Conservation (phyloP, 2,888 invertebrate species). For the Eudemis profundana region DNA sequence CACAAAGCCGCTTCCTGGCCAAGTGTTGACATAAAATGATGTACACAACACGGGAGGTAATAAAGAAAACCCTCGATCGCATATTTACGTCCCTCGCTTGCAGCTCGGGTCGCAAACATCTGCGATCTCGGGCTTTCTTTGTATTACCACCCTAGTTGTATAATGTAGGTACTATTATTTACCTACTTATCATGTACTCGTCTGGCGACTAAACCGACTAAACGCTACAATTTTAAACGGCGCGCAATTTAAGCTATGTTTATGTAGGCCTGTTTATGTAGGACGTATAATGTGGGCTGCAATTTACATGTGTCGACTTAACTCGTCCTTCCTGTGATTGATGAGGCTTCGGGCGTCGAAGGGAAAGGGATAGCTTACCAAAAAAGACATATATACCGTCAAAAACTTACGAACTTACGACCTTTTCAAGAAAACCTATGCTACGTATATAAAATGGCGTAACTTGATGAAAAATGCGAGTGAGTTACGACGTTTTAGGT, state of each 20-base stretch:
- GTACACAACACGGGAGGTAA: too few relatives aligned
- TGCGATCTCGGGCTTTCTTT: too few relatives aligned
- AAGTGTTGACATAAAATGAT: too few relatives aligned
- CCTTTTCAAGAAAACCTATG: not conserved
- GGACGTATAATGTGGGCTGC: conserved; percentile 29
- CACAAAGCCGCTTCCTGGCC: too few relatives aligned
- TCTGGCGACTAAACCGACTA: too few relatives aligned
- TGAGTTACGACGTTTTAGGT: not conserved
- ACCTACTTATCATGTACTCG: too few relatives aligned
- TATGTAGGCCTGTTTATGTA: conserved; percentile 27
- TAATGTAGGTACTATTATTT: too few relatives aligned
- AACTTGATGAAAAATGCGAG: not conserved
- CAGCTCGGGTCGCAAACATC: too few relatives aligned
- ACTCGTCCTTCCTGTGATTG: conserved; percentile 48
- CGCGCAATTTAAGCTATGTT: conserved; percentile 21
- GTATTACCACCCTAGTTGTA: too few relatives aligned
- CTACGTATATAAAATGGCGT: not conserved
- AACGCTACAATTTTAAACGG: conserved; percentile 23
- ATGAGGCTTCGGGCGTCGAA: conserved; percentile 38
- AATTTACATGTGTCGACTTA: conserved; percentile 52
- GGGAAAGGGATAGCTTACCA: not conserved
- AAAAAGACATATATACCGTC: not conserved
- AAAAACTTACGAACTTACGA: conserved; percentile 5
- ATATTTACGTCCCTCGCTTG: too few relatives aligned
- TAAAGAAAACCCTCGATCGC: too few relatives aligned